Evolutionary conservation across 2,888 invertebrate species (phyloP), one percentile per base, ranked within the genome.

Genomic region (Lepas anatifera): DNA sequence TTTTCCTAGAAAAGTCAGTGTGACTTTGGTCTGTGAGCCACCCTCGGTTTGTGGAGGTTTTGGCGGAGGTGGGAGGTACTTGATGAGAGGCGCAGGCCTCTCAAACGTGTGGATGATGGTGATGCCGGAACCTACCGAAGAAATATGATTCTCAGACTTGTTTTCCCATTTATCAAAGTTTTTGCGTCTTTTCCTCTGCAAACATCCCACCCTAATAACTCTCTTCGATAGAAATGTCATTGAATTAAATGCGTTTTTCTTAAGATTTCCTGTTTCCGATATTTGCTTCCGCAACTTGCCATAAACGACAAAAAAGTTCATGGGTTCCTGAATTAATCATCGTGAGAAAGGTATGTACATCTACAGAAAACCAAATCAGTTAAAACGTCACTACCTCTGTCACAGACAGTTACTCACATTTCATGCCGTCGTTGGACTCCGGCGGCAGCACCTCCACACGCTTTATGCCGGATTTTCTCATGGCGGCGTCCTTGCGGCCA

Each of bases 91-190:
- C 32, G 58, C 32, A 18, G 58, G 58, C 22, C 3, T 13, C 58
- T 58, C 58, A 18, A 58, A 58, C 58, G 58, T 58, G 58, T 58
- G 58, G 58, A 58, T 58, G 32, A 58, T 22, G 35, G 58, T 58
- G 58, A 58, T 13, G 35, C 35, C 58, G 32, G 41, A 10, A 52
- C 29, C 27, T 13, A 29, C 52, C 3, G 29, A 29, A 52, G 16
- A 10, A 16, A 13, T 11, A 3, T 25, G 16, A 43, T 6, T 18
- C 3, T 43, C 43, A 43, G 7, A 10, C 43, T 46, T 46, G 18
- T 3, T 18, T 4, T 22, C 46, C 46, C 8, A 10, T n/a, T n/a
- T n/a, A n/a, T n/a, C n/a, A n/a, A n/a, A n/a, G n/a, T n/a, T n/a
- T n/a, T n/a, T n/a, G n/a, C n/a, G n/a, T n/a, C n/a, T n/a, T n/a